Percentiles rank a stretch among this genome's conserved stretches.
phyloP scores from a whole-genome alignment of 2,888 invertebrate genomes.

The Zelleria hepariella region DNA sequence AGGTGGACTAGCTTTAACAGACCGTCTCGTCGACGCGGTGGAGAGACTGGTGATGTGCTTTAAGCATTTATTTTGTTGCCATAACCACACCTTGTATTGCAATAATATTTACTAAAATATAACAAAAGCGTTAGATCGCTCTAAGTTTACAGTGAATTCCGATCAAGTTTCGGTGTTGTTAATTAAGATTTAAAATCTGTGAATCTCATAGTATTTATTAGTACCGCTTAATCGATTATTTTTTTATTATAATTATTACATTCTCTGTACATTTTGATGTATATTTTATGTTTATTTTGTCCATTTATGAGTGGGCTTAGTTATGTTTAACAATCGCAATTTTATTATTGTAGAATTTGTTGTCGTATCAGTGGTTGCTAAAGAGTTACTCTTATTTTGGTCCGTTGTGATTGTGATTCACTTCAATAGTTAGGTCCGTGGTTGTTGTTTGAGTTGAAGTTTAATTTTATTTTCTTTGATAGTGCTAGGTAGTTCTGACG shows the following conservation, averaged over 20 bases:
- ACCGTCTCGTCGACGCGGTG: conserved; percentile 50
- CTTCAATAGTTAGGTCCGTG: conserved; percentile 42
- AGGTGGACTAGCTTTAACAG: conserved; percentile 45
- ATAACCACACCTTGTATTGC: conserved; percentile 71
- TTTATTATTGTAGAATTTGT: conserved; percentile 66
- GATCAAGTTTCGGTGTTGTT: conserved; percentile 66
- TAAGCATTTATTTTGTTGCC: conserved; percentile 74
- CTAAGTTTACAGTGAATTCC: conserved; percentile 59
- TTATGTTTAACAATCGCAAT: conserved; percentile 64
- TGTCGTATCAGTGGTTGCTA: conserved; percentile 59
- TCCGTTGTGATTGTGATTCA: conserved; percentile 42
- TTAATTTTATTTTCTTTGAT: conserved; percentile 29
- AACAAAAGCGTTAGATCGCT: conserved; percentile 62
- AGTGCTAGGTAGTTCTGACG: conserved; percentile 14
- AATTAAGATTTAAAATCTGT: conserved; percentile 72
- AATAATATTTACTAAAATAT: conserved; percentile 68
- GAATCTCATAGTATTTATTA: conserved; percentile 73
- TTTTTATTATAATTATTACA: conserved; percentile 67
- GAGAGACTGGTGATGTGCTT: conserved; percentile 70
- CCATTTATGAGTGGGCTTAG: conserved; percentile 51
- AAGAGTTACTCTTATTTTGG: conserved; percentile 46
- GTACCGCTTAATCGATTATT: conserved; percentile 68
- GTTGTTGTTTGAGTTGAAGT: conserved; percentile 46
- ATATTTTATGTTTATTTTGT: conserved; percentile 65
- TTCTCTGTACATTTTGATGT: conserved; percentile 72